Base-by-base conservation (phyloP, 1,140 invertebrate species). In the Drosophila tani region DNA sequence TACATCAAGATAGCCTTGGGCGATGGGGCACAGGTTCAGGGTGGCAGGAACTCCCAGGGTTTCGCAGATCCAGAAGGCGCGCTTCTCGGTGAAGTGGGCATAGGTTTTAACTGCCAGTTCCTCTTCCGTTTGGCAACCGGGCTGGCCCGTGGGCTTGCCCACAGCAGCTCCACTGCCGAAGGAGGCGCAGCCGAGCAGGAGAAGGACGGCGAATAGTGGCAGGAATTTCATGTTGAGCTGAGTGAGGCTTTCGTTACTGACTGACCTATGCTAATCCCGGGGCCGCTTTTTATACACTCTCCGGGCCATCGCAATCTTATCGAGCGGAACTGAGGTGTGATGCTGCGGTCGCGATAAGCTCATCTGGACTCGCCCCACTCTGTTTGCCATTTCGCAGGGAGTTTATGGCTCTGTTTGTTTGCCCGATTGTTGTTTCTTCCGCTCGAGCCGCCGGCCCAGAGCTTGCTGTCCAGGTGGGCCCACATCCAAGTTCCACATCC, bases 351-450 rank as follows among this genome's bases (percentile, higher is more conserved):
- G 58, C 67, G 73, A 53, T 76, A 83, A 79, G 66, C 51, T 63
- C 45, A 41, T 27, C 40, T 45, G 38, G 41, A 21, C 40, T 70
- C 19, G 19, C 45, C 32, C 45, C 43, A 41, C 29, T 40, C 41
- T 60, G 59, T 41, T 73, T 79, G 55, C 64, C 50, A 81, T 75
- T 84, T 85, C 59, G 77, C 59, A 51, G 68, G 55, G 68, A 63
- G 69, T 87, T 88, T 88, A 87, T 84, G 76, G 66, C 55, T 46
- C 77, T 88, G 83, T 88, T 88, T 87, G 81, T 87, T 86, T 86
- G 76, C 53, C 74, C 32, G 27, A 51, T 75, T 67, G 81, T 53
- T 66, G 53, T 60, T 57, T 75, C 49, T 64, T 68, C 68, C 59
- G 68, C 59, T 77, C 65, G 35, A 40, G 32, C 19, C 60, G 50